These are phyloP conservation scores for Camptogramma bilineatum DNA, from an alignment of 2,888 invertebrate genomes.

Conservation along the genomic window DNA sequence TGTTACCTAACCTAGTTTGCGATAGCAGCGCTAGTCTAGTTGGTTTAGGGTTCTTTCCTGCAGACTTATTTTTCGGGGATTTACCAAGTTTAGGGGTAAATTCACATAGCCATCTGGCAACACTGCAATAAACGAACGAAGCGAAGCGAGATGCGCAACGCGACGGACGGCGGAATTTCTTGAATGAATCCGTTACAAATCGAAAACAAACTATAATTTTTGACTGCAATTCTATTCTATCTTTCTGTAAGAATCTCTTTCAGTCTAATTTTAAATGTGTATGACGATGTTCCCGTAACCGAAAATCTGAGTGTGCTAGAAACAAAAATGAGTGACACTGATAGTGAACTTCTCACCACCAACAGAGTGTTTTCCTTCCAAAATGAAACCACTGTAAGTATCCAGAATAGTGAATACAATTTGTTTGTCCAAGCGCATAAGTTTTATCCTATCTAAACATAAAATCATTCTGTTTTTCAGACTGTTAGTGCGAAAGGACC, in stretches of 20 bases:
- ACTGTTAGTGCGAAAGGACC: slow-evolving; percentile 62
- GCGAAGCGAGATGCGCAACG: too few species aligned
- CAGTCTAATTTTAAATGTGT: neutral
- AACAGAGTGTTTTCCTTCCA: slow-evolving; percentile 56
- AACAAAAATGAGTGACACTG: slow-evolving; percentile 52
- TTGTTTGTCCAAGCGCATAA: too few species aligned
- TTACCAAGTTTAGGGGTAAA: too few species aligned
- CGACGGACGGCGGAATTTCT: neutral
- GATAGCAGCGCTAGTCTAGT: too few species aligned
- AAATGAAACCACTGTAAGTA: slow-evolving; percentile 62
- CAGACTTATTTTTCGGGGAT: too few species aligned
- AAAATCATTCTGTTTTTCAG: slow-evolving; percentile 53
- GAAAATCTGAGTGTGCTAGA: slow-evolving; percentile 1
- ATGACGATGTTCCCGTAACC: neutral
- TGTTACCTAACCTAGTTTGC: too few species aligned
- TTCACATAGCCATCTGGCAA: too few species aligned
- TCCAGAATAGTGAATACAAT: neutral
- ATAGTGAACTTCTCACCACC: slow-evolving; percentile 59
- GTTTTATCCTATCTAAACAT: neutral
- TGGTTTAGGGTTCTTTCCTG: too few species aligned
- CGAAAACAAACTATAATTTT: neutral
- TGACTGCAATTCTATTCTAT: neutral
- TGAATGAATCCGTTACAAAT: slow-evolving; percentile 10
- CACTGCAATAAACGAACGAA: too few species aligned
- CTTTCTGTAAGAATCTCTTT: neutral